phyloP scores from a whole-genome alignment of 2,113 vertebrate genomes.

The Brachionichthys hirsutus region DNA sequence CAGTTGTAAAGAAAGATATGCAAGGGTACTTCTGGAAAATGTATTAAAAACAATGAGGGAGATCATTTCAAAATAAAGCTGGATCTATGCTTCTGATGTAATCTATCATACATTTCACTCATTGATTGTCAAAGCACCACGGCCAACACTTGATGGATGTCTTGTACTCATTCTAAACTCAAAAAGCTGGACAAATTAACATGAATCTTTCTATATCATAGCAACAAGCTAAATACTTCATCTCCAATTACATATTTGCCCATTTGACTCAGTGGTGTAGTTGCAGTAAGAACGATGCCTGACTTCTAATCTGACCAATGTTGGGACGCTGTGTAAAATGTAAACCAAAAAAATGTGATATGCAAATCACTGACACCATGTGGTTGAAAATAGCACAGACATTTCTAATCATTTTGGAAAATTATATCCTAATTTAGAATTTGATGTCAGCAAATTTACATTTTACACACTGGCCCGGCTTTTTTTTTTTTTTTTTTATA shows the following conservation, averaged over 20 bases:
- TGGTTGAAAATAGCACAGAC: no score
- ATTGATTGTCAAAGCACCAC: slow-evolving; percentile 67
- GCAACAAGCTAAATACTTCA: neutral
- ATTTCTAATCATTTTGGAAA: no score
- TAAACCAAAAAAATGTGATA: no score
- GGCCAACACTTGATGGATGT: slow-evolving; percentile 1
- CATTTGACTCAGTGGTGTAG: neutral
- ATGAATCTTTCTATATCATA: no score
- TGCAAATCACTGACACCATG: no score
- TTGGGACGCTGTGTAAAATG: no score
- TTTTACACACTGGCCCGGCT: no score
- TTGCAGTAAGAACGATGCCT: neutral
- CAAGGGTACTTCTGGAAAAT: neutral
- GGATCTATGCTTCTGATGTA: slow-evolving; percentile 35
- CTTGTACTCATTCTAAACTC: neutral
- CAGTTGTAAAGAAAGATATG: neutral
- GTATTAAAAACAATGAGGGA: no score
- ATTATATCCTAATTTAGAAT: no score
- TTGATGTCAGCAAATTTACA: no score
- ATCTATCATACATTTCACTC: slow-evolving; percentile 15
- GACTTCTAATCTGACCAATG: no score
- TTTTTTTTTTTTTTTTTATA: no score
- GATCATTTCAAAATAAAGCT: slow-evolving; percentile 14
- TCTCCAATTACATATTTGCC: neutral
- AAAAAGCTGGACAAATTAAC: neutral